Percentiles rank a stretch among this genome's conserved stretches.
Evolutionary conservation across 1,140 invertebrate genomes (phyloP).

Genomic region (Atta cephalotes): DNA sequence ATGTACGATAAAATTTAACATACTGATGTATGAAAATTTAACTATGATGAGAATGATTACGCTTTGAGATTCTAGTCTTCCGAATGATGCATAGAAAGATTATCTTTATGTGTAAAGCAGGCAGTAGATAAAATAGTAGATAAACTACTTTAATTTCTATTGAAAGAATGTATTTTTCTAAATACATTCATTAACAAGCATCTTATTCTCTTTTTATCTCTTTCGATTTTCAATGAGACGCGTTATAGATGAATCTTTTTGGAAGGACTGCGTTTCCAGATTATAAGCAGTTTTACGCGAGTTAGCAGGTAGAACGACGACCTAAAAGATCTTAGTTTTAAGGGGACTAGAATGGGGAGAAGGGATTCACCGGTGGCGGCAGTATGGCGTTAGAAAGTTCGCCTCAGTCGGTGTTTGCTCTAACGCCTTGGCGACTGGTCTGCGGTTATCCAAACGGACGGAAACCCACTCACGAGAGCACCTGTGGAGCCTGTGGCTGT

Average conservation of each 20-base stretch:
- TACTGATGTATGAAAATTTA: background rate
- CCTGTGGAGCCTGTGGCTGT: conserved; percentile 77
- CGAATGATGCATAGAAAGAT: background rate
- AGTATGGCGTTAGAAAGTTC: conserved; percentile 77
- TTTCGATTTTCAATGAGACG: background rate
- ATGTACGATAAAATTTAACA: background rate
- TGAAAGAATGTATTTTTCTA: conserved; percentile 4
- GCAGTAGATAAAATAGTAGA: background rate
- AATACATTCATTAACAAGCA: background rate
- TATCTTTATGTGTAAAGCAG: too few relatives aligned
- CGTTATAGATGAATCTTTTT: background rate
- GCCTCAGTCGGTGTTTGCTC: conserved; percentile 74
- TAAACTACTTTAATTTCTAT: background rate
- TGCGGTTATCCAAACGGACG: conserved; percentile 74
- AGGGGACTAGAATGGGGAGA: conserved; percentile 23
- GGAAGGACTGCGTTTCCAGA: conserved; percentile 19
- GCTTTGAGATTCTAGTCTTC: background rate
- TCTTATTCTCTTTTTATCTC: background rate
- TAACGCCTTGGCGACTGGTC: conserved; percentile 76
- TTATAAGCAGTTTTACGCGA: conserved; percentile 58
- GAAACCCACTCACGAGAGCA: conserved; percentile 75
- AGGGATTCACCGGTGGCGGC: conserved; percentile 50
- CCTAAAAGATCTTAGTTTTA: conserved; percentile 23
- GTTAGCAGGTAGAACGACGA: conserved; percentile 66
- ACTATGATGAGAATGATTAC: background rate